Evolutionary conservation across 2,797 vertebrate species (phyloP), one percentile per base, ranked within the genome.

Genomic region (Perodicticus potto): DNA sequence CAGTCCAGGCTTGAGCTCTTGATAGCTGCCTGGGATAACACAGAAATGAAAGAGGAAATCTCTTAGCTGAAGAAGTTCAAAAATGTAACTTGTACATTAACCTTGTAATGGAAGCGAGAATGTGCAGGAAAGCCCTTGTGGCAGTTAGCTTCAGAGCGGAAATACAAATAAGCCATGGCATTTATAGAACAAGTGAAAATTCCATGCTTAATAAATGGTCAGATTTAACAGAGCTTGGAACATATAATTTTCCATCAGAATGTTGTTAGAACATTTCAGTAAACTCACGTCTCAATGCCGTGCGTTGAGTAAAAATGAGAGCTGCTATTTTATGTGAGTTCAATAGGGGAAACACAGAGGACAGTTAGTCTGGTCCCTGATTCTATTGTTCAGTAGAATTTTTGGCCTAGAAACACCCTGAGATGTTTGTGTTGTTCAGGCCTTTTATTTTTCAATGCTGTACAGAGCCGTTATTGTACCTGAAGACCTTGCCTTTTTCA

Each of bases 41-140:
- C 69, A 77, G 81, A 80, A 57, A 77, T 89, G 59, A 73, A 83
- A 95, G 83, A 95, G 34, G 40, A 96, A 93, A 86, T 87, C 12
- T 95, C 19, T 53, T 89, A 96, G 92, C 43, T 80, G 37, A 80
- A 86, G 73, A 95, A 92, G 84, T 78, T 27, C 0, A 1, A 76
- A 93, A 80, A 34, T 12, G 34, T 91, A 77, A 55, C 32, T 90
- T 91, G 40, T 63, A 27, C 16, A 7, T 61, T 81, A 61, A 73
- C 40, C 14, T 92, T 94, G 37, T 53, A 77, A 91, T 55, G 34
- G 32, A 90, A 95, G 94, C 94, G 72, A 59, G 74, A 86, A 80
- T 43, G n/a, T 19, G 70, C 14, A 65, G 45, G 49, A 67, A 81
- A 93, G 53, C 40, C 4, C 63, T 78, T 90, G 34, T 86, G 80